These are phyloP conservation scores for Leuciscus waleckii DNA, from an alignment of 2,797 vertebrate species.

Conservation along the genomic window DNA sequence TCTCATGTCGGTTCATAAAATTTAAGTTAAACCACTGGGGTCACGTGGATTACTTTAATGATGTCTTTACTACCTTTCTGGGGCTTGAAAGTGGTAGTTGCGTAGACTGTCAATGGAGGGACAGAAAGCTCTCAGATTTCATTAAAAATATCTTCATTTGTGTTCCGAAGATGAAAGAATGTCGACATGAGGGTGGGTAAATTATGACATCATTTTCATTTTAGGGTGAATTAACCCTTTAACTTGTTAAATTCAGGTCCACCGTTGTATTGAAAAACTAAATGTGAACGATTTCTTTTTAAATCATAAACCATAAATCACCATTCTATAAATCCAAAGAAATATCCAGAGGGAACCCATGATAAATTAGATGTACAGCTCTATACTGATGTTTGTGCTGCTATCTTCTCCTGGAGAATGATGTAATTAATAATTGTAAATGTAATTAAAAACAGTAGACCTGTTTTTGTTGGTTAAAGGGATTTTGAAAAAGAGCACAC, in stretches of 20 bases:
- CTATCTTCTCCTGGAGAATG: neutral
- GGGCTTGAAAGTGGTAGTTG: no score
- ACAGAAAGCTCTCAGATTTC: no score
- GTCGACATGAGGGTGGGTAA: no score
- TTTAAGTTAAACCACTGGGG: no score
- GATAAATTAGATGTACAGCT: neutral
- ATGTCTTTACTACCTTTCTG: no score
- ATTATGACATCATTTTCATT: no score
- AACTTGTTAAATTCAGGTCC: neutral
- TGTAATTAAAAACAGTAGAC: neutral
- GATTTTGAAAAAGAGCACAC: neutral
- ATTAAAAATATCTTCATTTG: neutral
- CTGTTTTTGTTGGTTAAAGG: neutral
- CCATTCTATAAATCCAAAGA: no score
- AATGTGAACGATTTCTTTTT: neutral
- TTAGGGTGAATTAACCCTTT: neutral
- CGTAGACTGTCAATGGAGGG: no score
- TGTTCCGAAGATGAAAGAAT: no score
- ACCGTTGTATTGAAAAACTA: neutral
- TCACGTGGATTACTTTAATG: no score
- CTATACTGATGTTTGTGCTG: neutral
- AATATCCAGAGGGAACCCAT: neutral
- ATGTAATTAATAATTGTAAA: neutral
- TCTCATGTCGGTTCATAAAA: no score
- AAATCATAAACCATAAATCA: neutral